Conservation (phyloP, 2,888 invertebrate species). For the Zhuqinia jingwanae region DNA sequence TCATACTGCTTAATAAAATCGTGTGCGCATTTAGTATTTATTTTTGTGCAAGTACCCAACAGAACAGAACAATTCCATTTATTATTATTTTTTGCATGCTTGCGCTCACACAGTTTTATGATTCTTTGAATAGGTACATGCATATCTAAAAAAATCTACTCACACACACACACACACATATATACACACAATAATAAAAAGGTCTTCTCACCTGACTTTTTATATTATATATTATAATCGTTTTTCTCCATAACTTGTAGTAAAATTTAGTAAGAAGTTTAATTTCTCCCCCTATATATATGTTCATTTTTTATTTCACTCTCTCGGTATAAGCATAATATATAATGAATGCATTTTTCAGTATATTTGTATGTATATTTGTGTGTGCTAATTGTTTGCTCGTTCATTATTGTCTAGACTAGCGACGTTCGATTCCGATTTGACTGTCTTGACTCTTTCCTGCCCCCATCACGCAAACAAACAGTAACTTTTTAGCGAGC, state of each 20-base stretch:
- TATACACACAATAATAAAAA: conserved; percentile 33
- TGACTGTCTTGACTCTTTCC: conserved; percentile 71
- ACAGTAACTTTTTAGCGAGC: not conserved
- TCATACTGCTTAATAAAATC: not conserved
- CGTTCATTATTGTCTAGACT: conserved; percentile 73
- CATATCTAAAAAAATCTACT: no score
- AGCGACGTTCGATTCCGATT: conserved; percentile 72
- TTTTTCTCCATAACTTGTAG: conserved; percentile 68
- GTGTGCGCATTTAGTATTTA: not conserved
- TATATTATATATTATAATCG: conserved; percentile 35
- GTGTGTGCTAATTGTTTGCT: conserved; percentile 71
- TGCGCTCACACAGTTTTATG: conserved; percentile 6
- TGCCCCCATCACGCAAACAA: conserved; percentile 67
- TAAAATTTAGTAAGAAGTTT: conserved; percentile 61
- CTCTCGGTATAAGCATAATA: not conserved
- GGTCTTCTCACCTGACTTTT: conserved; percentile 29
- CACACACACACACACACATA: no score
- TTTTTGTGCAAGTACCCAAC: conserved; percentile 10
- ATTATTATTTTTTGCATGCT: conserved; percentile 58
- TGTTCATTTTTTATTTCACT: not conserved
- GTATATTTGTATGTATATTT: conserved; percentile 46
- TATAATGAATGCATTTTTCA: conserved; percentile 50
- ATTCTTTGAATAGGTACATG: conserved; percentile 8
- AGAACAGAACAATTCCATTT: conserved; percentile 40
- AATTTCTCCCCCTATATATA: conserved; percentile 12